Base-by-base conservation (phyloP, 2,113 vertebrate genomes). In the Garra rufa region DNA sequence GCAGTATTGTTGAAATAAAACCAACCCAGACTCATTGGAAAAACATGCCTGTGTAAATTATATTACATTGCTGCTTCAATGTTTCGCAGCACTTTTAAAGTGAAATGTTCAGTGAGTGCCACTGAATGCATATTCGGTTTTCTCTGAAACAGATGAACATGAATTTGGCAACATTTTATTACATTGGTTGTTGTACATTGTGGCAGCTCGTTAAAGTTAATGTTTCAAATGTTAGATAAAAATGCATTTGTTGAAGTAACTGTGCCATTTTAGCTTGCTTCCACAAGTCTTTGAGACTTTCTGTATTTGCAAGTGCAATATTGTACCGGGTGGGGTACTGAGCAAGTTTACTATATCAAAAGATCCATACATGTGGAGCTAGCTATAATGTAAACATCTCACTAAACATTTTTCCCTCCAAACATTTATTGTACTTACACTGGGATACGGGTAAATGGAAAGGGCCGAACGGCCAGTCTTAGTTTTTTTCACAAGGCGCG, bases 1-100 rank as follows among this genome's bases (percentile, higher is more conserved):
- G 19, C 52, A 55, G 19, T n/a, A 3, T 21, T 7, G 2, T 21
- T 55, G 44, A 79, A 83, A 74, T 87, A 79, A 79, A 87, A 76
- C n/a, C n/a, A 75, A 74, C 14, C 71, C 21, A 75, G 14, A n/a
- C 15, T 75, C 21, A 44, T 15, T 24, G 10, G 10, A 71, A 44
- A 71, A 71, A 44, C 69, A n/a, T 71, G 11, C 38, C 17, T 48
- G n/a, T 46, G 70, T n/a, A 74, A 74, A 0, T 17, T 1, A 15
- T 14, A 8, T 71, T 38, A 71, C 5, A 5, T 24, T 24, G 21
- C 10, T 44, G 43, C 4, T 13, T 5, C 15, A 15, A 19, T 67
- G 15, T 67, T 69, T 69, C 1, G 2, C 17, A 41, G 9, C 30
- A 38, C 4, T 69, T 69, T 11, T 19, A 41, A 41, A 11, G 34